Evolutionary conservation across 2,888 invertebrate genomes (phyloP).

Genomic region (Celastrina argiolus): DNA sequence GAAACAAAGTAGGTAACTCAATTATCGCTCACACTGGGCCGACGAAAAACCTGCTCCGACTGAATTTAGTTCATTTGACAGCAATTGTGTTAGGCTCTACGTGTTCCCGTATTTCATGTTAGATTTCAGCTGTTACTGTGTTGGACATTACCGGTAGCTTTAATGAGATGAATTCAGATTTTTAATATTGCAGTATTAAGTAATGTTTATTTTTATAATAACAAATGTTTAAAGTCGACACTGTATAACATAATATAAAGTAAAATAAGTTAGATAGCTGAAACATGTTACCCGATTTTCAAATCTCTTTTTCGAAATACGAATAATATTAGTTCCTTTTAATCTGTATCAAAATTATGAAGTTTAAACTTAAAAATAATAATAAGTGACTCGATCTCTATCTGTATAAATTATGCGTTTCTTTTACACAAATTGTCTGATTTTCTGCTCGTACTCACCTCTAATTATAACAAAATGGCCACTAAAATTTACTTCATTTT

Average conservation of each 20-base stretch:
- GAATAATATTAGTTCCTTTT: no score
- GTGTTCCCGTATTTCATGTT: constrained; percentile 23
- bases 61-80: constrained; percentile 38
- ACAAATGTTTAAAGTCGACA: no score
- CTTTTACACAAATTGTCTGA: neutral
- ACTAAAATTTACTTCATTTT: constrained; percentile 3
- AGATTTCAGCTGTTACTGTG: constrained; percentile 6
- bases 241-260: no score
- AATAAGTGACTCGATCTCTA: no score
- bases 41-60: constrained; percentile 33
- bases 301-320: no score
- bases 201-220: no score
- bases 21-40: constrained; percentile 39
- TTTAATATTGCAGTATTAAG: neutral
- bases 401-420: no score
- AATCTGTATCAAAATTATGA: no score
- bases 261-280: no score
- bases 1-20: constrained; percentile 45
- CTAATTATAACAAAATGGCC: neutral
- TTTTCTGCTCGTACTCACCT: neutral
- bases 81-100: constrained; percentile 35
- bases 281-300: no score
- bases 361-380: no score
- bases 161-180: neutral
- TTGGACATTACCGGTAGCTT: neutral